Evolutionary conservation across 2,888 invertebrate genomes (phyloP).

Genomic region (Nemoura dubitans): DNA sequence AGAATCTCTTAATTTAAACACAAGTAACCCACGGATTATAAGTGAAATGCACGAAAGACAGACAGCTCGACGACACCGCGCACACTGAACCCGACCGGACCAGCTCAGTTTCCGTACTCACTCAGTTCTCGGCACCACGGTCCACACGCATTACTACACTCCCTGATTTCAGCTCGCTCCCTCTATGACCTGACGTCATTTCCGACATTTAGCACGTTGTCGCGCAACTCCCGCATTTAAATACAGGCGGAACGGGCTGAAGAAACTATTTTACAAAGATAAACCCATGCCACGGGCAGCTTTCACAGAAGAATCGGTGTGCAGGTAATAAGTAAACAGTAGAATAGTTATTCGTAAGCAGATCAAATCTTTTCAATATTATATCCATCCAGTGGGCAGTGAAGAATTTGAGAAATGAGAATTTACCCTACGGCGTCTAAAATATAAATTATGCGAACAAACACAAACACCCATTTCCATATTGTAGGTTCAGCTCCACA

Average conservation of each 20-base stretch:
- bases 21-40: not conserved
- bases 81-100: not conserved
- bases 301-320: too few species aligned
- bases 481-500: too few species aligned
- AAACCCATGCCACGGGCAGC: too few species aligned
- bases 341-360: too few species aligned
- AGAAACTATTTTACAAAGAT: not conserved
- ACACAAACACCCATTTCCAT: too few species aligned
- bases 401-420: too few species aligned
- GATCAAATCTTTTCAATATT: too few species aligned
- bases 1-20: not conserved
- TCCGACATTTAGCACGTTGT: not conserved
- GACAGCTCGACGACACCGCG: not conserved
- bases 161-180: not conserved
- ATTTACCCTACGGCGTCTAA: too few species aligned
- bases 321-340: too few species aligned
- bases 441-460: too few species aligned
- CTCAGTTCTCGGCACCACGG: not conserved
- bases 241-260: not conserved
- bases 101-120: not conserved
- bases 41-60: not conserved
- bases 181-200: not conserved
- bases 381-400: too few species aligned
- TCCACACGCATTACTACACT: not conserved
- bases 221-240: not conserved